Conservation (phyloP, 2,113 vertebrate species). For the Gnathonemus echidnorhynchus region DNA sequence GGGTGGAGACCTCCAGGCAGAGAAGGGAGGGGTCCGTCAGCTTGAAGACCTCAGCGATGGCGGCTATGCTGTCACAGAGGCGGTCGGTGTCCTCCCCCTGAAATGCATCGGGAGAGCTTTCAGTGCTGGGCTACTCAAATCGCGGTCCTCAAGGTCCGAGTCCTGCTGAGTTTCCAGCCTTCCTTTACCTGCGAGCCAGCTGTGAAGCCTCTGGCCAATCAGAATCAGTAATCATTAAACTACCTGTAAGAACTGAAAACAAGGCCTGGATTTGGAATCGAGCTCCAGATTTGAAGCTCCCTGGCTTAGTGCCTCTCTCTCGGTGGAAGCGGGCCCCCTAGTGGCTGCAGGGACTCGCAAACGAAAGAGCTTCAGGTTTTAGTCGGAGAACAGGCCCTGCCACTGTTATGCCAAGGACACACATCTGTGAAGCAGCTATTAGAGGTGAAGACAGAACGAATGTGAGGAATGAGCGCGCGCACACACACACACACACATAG, state of each 20-base stretch:
- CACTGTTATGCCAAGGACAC: not conserved
- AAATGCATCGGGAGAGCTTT: not conserved
- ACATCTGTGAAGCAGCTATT: not conserved
- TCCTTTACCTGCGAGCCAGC: not conserved
- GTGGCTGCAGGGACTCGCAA: not conserved
- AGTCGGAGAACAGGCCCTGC: not conserved
- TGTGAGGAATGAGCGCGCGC: not conserved
- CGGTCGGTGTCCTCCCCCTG: slow-evolving; percentile 72
- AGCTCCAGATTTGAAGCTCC: not conserved
- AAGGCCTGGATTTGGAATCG: not conserved
- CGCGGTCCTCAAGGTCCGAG: not conserved
- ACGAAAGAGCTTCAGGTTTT: not conserved
- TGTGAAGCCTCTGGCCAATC: not conserved
- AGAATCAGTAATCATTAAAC: not conserved
- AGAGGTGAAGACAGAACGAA: not conserved
- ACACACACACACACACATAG: not conserved
- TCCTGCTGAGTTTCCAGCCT: not conserved
- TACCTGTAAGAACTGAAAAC: not conserved
- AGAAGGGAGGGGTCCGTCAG: slow-evolving; percentile 92
- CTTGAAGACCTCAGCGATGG: slow-evolving; percentile 93
- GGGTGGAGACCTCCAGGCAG: slow-evolving; percentile 88
- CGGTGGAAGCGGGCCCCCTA: too few species aligned
- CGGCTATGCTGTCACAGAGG: slow-evolving; percentile 80
- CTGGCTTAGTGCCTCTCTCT: not conserved
- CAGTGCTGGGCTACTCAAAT: not conserved